Conservation (phyloP, 2,888 invertebrate species). For the Hedychridium roseum region DNA sequence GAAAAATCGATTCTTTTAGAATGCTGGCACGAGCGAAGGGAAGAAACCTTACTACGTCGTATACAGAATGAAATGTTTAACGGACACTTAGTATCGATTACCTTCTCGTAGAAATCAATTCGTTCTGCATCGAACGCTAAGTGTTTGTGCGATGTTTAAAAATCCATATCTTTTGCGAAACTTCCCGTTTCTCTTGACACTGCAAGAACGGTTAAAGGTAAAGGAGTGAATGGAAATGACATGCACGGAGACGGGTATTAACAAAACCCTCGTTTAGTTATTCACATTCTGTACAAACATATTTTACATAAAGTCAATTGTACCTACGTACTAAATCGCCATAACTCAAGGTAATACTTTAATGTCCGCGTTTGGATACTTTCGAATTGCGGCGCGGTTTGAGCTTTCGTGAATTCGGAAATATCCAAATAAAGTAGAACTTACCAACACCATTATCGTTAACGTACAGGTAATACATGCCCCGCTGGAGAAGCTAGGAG, state of each 20-base stretch:
- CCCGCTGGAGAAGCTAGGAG: too few relatives aligned
- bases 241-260: conserved; percentile 13
- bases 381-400: conserved; percentile 16
- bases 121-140: too few relatives aligned
- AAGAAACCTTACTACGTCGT: too few relatives aligned
- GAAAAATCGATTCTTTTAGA: too few relatives aligned
- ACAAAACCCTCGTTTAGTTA: conserved; percentile 60
- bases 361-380: conserved; percentile 28
- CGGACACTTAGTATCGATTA: too few relatives aligned
- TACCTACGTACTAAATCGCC: conserved; percentile 33
- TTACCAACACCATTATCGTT: conserved; percentile 24
- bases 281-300: conserved; percentile 63
- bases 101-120: too few relatives aligned
- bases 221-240: background rate
- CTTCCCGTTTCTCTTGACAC: background rate
- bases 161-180: background rate
- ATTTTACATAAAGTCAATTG: conserved; percentile 58
- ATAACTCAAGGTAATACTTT: conserved; percentile 21
- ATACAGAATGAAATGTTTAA: too few relatives aligned
- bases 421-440: conserved; percentile 28
- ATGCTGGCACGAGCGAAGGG: too few relatives aligned
- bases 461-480: conserved; percentile 12
- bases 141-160: too few relatives aligned
- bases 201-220: background rate
- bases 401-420: conserved; percentile 27